phyloP scores from a whole-genome alignment of 2,113 vertebrate species.

The Corythornis madagascariensis region DNA sequence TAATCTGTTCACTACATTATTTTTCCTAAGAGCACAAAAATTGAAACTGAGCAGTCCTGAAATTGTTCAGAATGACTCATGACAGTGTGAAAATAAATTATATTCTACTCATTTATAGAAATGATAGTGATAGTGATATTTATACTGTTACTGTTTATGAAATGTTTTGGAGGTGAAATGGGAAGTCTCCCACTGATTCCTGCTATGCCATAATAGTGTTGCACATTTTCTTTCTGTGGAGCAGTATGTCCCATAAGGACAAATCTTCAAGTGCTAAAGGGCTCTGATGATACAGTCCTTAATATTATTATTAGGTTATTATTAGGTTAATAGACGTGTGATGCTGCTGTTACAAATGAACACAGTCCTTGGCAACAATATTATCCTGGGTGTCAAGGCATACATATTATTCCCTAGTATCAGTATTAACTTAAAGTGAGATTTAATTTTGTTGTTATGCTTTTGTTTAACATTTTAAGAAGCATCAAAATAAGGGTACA shows the following conservation, averaged over 20 bases:
- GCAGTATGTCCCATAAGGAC: neutral
- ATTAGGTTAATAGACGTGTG: neutral
- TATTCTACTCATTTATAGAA: neutral
- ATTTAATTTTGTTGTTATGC: neutral
- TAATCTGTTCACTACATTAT: neutral
- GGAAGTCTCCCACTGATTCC: neutral
- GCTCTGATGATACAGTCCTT: neutral
- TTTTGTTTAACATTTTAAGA: neutral
- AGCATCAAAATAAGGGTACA: neutral
- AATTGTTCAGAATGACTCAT: conserved; percentile 30
- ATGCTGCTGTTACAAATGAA: neutral
- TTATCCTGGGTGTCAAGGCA: neutral
- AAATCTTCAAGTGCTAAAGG: neutral
- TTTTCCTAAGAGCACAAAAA: conserved; percentile 16
- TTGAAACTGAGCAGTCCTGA: conserved; percentile 26
- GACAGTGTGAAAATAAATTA: conserved; percentile 25
- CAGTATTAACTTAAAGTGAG: neutral
- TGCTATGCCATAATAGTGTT: neutral
- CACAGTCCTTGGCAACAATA: neutral
- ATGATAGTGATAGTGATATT: neutral
- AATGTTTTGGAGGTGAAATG: conserved; percentile 3
- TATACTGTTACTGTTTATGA: conserved; percentile 7
- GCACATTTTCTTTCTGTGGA: neutral
- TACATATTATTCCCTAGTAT: neutral
- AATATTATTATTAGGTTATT: neutral